Conservation (phyloP, 1,140 invertebrate genomes). For the Drosophila ercepeae region DNA sequence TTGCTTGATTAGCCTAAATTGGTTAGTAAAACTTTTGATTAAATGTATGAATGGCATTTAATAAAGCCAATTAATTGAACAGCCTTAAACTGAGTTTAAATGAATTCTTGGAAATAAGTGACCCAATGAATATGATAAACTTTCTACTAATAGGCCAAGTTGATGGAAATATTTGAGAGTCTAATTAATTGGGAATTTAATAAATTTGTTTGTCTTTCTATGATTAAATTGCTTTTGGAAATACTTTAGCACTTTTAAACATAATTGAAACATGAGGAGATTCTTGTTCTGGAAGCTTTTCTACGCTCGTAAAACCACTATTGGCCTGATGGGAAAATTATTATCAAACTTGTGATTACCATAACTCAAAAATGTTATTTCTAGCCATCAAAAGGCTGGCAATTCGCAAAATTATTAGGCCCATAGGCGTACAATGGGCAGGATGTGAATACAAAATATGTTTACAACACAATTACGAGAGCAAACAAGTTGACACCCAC, state of each 20-base stretch:
- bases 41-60: not conserved
- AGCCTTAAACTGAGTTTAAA: too few species aligned
- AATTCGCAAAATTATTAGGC: conserved; percentile 16
- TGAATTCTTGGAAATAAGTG: not conserved
- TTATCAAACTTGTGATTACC: conserved; percentile 9
- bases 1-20: not conserved
- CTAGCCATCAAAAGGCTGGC: conserved; percentile 1
- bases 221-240: too few species aligned
- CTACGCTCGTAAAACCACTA: not conserved
- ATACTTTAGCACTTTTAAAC: too few species aligned
- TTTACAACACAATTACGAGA: conserved; percentile 58
- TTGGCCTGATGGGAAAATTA: conserved; percentile 2
- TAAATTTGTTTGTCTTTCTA: too few species aligned
- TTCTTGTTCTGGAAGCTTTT: not conserved
- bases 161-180: not conserved
- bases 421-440: conserved; percentile 10
- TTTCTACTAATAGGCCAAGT: not conserved
- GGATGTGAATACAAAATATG: conserved; percentile 41
- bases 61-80: not conserved
- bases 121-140: not conserved
- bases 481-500: conserved; percentile 50
- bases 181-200: too few species aligned
- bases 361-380: conserved; percentile 14
- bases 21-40: not conserved
- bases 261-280: too few species aligned